Evolutionary conservation across 2,888 invertebrate genomes (phyloP), one percentile per base, ranked within the genome.

Genomic region (Dasypogon diadema): DNA sequence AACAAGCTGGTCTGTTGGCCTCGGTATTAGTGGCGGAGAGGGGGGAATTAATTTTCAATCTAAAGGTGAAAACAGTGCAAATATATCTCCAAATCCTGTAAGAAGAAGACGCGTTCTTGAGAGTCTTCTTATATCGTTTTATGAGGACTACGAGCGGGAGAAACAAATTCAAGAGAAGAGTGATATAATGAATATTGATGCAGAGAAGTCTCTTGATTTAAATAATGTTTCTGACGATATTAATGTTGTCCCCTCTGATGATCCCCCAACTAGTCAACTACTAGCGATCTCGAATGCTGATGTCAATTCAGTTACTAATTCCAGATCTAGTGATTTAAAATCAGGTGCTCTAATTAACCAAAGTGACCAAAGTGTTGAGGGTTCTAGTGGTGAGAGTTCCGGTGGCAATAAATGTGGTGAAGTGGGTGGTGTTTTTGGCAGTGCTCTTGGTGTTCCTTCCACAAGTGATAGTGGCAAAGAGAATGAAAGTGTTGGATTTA

Each of bases 91-190:
- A 18, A 74, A 48, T 21, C 14, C 74, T 8, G 18, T 5, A 16
- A 24, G 16, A 48, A 14, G 63, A 60, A 48, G 18, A 60, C 51
- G 51, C 5, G 18, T 85, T 76, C 82, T 85, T 14, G 85, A 86
- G 79, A 84, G 85, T 80, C 75, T 85, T 77, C 79, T 85, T 37
- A 82, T 85, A 77, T 83, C 85, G 78, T 84, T 85, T 79, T 85
- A 85, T 84, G 85, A 86, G 79, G 84, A 85, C 80, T 83, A 82
- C 63, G 79, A 80, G 74, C 82, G 81, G 78, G 79, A 84, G 60
- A 84, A 84, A 54, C 82, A 85, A 58, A 83, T 84, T 76, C 81
- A 55, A 70, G 18, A 37, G 74, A 73, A 56, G 65, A 70, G 48
- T 68, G 30, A 46, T 76, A 77, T 76, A 72, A 77, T 77, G 77